phyloP scores from a whole-genome alignment of 2,888 invertebrate species.

The Eristalinus aeneus region DNA sequence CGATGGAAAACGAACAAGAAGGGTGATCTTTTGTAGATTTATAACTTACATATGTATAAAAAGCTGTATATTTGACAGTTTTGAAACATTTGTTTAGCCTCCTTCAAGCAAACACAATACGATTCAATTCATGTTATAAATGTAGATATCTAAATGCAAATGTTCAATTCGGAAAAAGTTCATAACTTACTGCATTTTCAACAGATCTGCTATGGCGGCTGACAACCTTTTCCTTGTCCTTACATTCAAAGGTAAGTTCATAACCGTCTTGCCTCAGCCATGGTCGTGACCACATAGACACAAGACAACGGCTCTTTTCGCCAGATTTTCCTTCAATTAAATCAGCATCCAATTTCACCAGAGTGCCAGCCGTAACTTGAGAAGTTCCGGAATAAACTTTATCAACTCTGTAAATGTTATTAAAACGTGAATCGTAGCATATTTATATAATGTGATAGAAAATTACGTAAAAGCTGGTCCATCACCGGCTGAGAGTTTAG shows the following conservation, averaged over 20 bases:
- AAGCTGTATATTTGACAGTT: too few species aligned
- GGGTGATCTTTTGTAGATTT: too few species aligned
- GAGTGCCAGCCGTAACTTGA: conserved; percentile 82
- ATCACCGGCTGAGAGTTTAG: conserved; percentile 75
- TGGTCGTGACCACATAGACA: conserved; percentile 82
- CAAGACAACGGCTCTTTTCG: conserved; percentile 73
- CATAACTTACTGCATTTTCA: background rate
- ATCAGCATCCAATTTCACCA: conserved; percentile 83
- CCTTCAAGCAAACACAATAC: too few species aligned
- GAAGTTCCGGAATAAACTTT: conserved; percentile 79
- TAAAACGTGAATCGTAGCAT: too few species aligned
- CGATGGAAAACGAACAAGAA: too few species aligned
- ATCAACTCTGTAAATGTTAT: conserved; percentile 73
- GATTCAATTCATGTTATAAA: too few species aligned
- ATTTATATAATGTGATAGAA: too few species aligned
- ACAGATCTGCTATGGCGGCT: background rate
- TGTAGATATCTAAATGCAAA: too few species aligned
- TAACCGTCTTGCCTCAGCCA: conserved; percentile 81
- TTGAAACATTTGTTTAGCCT: too few species aligned
- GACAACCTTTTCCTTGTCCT: conserved; percentile 72
- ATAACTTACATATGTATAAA: too few species aligned
- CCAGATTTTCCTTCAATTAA: conserved; percentile 82
- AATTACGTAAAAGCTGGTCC: conserved; percentile 74
- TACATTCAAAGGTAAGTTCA: conserved; percentile 80
- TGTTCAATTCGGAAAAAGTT: too few species aligned